These are phyloP conservation scores for Lottia scabra DNA, from an alignment of 2,888 invertebrate species.

Conservation along the genomic window DNA sequence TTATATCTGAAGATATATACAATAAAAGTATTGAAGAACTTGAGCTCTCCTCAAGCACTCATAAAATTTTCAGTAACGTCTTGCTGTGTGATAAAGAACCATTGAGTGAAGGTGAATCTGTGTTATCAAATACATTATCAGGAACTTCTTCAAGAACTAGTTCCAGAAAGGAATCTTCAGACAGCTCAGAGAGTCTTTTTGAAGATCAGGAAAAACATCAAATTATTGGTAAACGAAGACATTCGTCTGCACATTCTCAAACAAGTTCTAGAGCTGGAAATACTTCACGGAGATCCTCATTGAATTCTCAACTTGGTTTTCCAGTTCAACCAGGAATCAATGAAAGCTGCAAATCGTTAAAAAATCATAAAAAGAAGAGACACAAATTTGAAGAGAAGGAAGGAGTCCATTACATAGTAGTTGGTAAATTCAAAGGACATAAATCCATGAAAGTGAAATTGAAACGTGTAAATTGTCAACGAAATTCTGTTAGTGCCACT, in stretches of 20 bases:
- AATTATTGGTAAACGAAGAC: not conserved
- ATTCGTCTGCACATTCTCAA: constrained; percentile 15
- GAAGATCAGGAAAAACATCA: not conserved
- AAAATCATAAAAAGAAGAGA: constrained; percentile 3
- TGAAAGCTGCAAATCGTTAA: not conserved
- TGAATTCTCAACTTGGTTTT: constrained; percentile 19
- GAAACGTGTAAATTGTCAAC: constrained; percentile 31
- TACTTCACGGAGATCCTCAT: constrained; percentile 13
- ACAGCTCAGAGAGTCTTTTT: constrained; percentile 14
- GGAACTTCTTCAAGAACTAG: constrained; percentile 20
- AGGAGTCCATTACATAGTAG: constrained; percentile 51
- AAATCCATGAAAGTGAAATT: constrained; percentile 54
- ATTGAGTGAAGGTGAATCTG: constrained; percentile 19
- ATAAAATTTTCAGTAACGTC: not conserved
- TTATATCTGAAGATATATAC: not conserved
- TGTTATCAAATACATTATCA: constrained; percentile 14
- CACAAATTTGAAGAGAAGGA: constrained; percentile 15
- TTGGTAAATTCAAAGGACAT: constrained; percentile 55
- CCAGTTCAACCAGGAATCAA: constrained; percentile 20
- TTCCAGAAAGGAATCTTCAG: constrained; percentile 27
- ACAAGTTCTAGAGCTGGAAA: not conserved
- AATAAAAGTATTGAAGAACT: not conserved
- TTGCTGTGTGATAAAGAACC: constrained; percentile 13
- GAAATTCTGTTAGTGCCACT: constrained; percentile 19
- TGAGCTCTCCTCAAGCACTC: not conserved